Evolutionary conservation across 2,888 invertebrate genomes (phyloP).

Genomic region (Melangyna quadrimaculata): DNA sequence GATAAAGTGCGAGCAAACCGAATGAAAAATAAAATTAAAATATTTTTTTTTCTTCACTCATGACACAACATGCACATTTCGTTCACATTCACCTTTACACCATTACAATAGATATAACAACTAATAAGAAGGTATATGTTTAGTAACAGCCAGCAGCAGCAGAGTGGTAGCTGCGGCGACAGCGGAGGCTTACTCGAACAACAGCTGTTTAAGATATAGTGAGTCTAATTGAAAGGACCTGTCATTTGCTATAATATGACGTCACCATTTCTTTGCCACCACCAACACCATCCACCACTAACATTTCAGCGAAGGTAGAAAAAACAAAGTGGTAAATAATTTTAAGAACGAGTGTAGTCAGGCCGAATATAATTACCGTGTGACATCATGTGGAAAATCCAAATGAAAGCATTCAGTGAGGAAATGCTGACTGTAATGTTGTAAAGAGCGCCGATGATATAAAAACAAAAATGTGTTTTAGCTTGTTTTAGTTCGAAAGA

Average conservation of each 20-base stretch:
- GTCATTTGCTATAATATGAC: conserved; percentile 11
- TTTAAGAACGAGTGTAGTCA: not conserved
- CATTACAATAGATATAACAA: not conserved
- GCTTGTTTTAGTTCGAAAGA: not conserved
- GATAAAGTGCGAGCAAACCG: conserved; percentile 27
- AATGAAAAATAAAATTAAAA: conserved; percentile 46
- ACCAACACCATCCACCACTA: no score
- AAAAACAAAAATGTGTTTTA: not conserved
- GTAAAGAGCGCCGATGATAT: not conserved
- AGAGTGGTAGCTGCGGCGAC: no score
- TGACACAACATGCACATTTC: conserved; percentile 58
- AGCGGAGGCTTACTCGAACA: conserved; percentile 38
- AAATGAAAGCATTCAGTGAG: conserved; percentile 42
- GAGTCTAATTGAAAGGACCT: conserved; percentile 11
- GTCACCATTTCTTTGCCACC: not conserved
- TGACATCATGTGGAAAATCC: conserved; percentile 49
- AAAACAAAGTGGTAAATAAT: not conserved
- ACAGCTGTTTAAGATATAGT: conserved; percentile 19
- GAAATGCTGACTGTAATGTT: not conserved
- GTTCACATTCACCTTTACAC: conserved; percentile 1
- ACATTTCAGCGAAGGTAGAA: not conserved
- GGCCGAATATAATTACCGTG: not conserved
- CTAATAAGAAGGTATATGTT: not conserved
- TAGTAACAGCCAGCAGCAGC: not conserved
- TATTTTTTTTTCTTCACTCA: conserved; percentile 44